Evolutionary conservation across 2,888 invertebrate genomes (phyloP).

Genomic region (Nasonia oneida): DNA sequence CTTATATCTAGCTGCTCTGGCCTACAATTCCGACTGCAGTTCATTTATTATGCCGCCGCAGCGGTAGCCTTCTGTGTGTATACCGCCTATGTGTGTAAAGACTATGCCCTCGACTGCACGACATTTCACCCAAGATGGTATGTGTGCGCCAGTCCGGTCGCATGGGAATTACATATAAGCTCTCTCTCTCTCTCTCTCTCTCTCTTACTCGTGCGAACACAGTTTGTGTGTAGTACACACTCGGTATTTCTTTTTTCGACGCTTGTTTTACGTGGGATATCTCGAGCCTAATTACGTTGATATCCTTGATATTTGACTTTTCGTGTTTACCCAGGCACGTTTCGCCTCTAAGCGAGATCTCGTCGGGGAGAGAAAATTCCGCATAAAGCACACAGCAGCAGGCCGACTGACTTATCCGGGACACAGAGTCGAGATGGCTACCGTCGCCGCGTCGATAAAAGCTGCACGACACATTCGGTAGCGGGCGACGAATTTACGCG

Average conservation of each 20-base stretch:
- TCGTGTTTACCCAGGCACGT: background rate
- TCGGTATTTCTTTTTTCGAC: background rate
- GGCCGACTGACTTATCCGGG: background rate
- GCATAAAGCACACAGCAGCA: background rate
- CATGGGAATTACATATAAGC: constrained; percentile 41
- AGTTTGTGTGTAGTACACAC: background rate
- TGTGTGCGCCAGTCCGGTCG: background rate
- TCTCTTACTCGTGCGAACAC: background rate
- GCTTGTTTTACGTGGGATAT: background rate
- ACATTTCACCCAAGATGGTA: constrained; percentile 49
- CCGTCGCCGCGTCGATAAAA: constrained; percentile 44
- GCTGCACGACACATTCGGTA: constrained; percentile 51
- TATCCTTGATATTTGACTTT: background rate
- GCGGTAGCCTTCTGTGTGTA: background rate
- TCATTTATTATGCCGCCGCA: constrained; percentile 37
- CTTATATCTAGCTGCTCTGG: background rate
- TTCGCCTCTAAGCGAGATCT: background rate
- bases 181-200: background rate
- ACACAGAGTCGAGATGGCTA: constrained; percentile 38
- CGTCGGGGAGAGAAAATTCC: background rate
- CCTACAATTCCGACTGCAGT: constrained; percentile 14
- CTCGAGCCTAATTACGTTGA: background rate
- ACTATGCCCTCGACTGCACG: constrained; percentile 38
- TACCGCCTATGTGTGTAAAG: background rate
- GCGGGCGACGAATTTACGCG: constrained; percentile 58